Base-by-base conservation (phyloP, 2,797 vertebrate species). In the Cottoperca gobio region DNA sequence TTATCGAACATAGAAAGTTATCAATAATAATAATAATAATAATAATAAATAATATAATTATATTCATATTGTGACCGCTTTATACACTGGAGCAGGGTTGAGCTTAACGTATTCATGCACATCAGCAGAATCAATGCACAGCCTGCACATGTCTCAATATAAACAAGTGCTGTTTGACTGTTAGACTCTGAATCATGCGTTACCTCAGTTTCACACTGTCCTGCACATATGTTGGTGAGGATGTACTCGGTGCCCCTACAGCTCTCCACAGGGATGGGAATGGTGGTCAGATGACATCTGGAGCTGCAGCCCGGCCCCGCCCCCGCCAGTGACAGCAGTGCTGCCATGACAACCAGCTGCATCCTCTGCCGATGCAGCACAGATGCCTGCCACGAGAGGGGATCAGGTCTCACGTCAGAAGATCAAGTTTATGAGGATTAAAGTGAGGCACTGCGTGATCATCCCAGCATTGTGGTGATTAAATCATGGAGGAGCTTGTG, bases 131-230 rank as follows among this genome's bases (percentile, higher is more conserved):
- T 26, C 70, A 71, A 45, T 43, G 48, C 65, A 45, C 26, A 50
- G 49, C 1, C 17, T 16, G 9, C 8, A 33, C 43, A 8, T 0
- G 28, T 55, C 42, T 64, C 50, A 7, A 3, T 21, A 54, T 23
- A 17, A 55, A n/a, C 5, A 8, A 19, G 13, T 19, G 39, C 33
- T 24, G 67, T 13, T 24, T 45, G 24, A 6, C 1, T 49, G 3
- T 24, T 69, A n/a, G 35, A 6, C 52, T 46, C 1, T 39, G 43
- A 68, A 9, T 26, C 57, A 1, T 6, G 24, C 2, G 1, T 72
- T 86, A 99, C 98, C 96, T 90, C 64, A 2, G 94, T 94, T 61
- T 85, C 89, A 88, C 98, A 99, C 69, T 95, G 93, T 54, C 98
- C 98, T 0, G 91, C 93, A 55, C 98, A 99, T 81, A 95, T 94